These are phyloP conservation scores for Myioborus melanocephalus DNA, from an alignment of 2,797 vertebrate species.

Conservation along the genomic window DNA sequence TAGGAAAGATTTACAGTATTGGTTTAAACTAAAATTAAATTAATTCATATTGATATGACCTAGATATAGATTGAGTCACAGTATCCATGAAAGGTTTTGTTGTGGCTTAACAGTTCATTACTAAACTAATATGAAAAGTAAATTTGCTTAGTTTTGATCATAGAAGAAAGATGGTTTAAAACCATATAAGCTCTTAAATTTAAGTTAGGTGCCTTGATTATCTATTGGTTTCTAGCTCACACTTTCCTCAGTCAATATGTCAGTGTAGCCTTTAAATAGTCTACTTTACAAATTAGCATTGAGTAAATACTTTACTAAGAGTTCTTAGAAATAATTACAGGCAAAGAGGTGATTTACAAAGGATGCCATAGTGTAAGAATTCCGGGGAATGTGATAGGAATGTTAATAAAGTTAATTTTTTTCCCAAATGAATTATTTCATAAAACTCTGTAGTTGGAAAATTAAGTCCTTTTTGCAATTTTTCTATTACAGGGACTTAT, in stretches of 20 bases:
- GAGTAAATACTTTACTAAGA: background rate
- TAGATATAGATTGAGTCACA: background rate
- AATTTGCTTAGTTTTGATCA: background rate
- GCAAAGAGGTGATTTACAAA: background rate
- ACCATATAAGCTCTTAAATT: background rate
- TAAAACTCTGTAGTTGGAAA: background rate
- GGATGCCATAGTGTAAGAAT: background rate
- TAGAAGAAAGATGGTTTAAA: background rate
- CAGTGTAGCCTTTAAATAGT: background rate
- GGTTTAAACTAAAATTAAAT: background rate
- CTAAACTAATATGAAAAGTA: background rate
- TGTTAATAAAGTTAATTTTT: background rate
- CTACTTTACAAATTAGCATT: background rate
- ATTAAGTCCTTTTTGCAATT: background rate
- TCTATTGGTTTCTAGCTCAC: background rate
- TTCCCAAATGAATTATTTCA: background rate
- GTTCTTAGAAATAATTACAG: background rate
- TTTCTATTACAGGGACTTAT: background rate
- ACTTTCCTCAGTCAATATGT: background rate
- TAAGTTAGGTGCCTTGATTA: background rate
- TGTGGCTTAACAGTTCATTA: background rate
- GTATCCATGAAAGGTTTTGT: background rate
- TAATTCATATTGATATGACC: background rate
- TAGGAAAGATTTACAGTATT: background rate
- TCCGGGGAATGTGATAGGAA: background rate